phyloP scores from a whole-genome alignment of 2,113 vertebrate genomes.

The Sander lucioperca region DNA sequence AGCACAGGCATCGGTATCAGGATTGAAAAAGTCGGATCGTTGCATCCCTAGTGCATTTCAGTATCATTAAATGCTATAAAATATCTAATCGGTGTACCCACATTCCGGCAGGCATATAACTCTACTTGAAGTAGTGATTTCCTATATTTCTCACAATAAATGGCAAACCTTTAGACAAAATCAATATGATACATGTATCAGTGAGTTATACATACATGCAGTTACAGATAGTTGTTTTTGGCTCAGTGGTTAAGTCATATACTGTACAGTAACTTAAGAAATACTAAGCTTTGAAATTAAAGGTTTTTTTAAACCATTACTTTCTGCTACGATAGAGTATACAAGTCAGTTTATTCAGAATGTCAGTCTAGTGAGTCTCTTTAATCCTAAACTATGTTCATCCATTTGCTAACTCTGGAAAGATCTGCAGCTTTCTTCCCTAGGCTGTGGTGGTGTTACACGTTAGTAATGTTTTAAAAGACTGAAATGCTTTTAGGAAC shows the following conservation, averaged over 20 bases:
- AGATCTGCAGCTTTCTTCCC: neutral
- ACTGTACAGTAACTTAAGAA: neutral
- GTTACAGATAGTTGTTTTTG: neutral
- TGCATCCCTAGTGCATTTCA: neutral
- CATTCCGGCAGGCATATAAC: neutral
- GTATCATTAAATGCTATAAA: neutral
- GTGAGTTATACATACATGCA: neutral
- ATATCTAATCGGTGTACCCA: neutral
- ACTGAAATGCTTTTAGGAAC: neutral
- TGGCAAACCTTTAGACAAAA: neutral
- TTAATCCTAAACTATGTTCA: slow-evolving; percentile 25
- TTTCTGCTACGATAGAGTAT: neutral
- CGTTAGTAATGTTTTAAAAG: neutral
- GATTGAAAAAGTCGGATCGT: too few species aligned
- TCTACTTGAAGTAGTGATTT: neutral
- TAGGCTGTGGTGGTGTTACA: neutral
- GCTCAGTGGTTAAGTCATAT: too few species aligned
- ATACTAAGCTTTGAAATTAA: neutral
- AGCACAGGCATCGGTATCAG: too few species aligned
- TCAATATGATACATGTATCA: neutral
- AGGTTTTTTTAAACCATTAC: neutral
- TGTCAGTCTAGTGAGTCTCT: neutral
- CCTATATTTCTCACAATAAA: neutral
- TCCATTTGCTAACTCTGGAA: neutral
- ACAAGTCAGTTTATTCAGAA: neutral